Evolutionary conservation across 2,888 invertebrate genomes (phyloP).

Genomic region (Atrina japonica): DNA sequence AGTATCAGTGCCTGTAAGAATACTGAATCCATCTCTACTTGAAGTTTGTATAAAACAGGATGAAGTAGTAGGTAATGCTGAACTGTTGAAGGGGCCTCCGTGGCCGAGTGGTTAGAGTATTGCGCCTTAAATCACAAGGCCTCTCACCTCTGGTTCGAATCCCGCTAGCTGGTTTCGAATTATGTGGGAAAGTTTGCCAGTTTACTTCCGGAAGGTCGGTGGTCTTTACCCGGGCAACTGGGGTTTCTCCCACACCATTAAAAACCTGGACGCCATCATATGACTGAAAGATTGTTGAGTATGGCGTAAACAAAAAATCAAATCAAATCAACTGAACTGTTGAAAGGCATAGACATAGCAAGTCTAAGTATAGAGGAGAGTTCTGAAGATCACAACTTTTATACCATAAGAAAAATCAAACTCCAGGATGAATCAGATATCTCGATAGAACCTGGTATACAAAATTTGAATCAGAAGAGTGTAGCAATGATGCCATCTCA

Average conservation of each 20-base stretch:
- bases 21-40: background rate
- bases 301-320: too few species aligned
- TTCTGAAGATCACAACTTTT: background rate
- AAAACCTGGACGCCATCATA: too few species aligned
- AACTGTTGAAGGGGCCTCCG: background rate
- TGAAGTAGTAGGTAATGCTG: constrained; percentile 13
- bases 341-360: background rate
- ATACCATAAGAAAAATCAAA: constrained; percentile 7
- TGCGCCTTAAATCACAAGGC: too few species aligned
- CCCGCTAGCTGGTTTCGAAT: too few species aligned
- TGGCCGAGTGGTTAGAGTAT: too few species aligned
- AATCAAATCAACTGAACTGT: too few species aligned
- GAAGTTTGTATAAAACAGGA: constrained; percentile 1
- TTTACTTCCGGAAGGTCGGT: too few species aligned
- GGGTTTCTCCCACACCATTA: too few species aligned
- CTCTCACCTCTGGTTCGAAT: too few species aligned
- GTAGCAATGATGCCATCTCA: constrained; percentile 10
- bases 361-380: constrained; percentile 7
- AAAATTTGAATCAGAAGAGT: background rate
- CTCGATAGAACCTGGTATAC: background rate
- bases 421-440: background rate
- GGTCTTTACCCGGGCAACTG: too few species aligned
- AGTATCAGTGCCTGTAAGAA: background rate
- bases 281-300: too few species aligned
- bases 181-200: too few species aligned